Evolutionary conservation across 2,113 vertebrate species (phyloP), one percentile per base, ranked within the genome.

Genomic region (Myotis yumanensis): DNA sequence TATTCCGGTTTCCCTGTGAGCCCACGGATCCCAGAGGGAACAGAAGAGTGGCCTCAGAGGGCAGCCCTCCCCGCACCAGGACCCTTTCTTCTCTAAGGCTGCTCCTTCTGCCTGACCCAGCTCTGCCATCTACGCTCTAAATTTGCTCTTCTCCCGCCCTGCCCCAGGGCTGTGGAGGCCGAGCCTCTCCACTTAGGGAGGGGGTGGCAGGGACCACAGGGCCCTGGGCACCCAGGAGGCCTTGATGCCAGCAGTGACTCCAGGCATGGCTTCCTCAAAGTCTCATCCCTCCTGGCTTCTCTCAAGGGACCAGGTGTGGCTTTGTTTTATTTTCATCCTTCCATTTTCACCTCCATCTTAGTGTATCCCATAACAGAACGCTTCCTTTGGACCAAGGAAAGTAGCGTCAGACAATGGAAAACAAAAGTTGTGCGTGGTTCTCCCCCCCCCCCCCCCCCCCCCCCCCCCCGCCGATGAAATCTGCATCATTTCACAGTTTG

Each of bases 281-380:
- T 32, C 59, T 1, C 0, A 1, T 23, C n/a, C 46, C 32, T 66
- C 23, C 35, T 1, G 23, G 35, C 30, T 0, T 17, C 2, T 5
- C 23, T 20, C 51, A n/a, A 10, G 28, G 8, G 64, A 35, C 92
- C 43, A n/a, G 46, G 54, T 40, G 30, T 80, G 14, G 18, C 66
- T 82, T 52, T 80, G 76, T 71, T 87, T 71, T 73, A 0, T 64
- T 46, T 18, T 30, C 10, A 46, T 7, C 16, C 32, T 73, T 72
- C 48, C 28, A 18, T 81, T 64, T 94, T 59, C 22, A 9, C 48
- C 17, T 40, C 64, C 43, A 1, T 5, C 80, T 64, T 51, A 22
- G 54, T 23, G 23, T 11, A 4, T 40, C 73, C 43, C 23, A 32
- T 32, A n/a, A n/a, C 23, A n/a, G 1, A 66, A 30, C 10, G 15